These are phyloP conservation scores for Aphelinus atriplicis DNA, from an alignment of 1,140 invertebrate genomes.

Conservation along the genomic window DNA sequence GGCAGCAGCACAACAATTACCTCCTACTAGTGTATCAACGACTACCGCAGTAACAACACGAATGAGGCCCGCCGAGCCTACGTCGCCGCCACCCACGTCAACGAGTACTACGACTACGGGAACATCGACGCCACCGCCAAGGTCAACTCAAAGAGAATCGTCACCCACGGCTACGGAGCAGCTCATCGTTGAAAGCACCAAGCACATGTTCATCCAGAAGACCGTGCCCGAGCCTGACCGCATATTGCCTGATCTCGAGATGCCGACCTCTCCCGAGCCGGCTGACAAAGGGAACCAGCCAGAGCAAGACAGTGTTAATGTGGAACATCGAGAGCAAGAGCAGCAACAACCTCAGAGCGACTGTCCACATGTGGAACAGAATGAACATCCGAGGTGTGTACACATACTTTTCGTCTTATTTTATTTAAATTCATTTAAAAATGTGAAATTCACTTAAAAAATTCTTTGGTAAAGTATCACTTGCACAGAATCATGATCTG, in stretches of 20 bases:
- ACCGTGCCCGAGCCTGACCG: conserved; percentile 44
- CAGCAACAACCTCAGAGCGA: conserved; percentile 44
- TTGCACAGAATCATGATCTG: not conserved
- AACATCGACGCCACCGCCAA: not conserved
- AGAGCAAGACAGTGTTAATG: conserved; percentile 15
- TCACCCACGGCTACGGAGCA: not conserved
- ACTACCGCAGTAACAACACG: conserved; percentile 38
- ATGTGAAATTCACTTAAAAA: not conserved
- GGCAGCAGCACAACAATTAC: conserved; percentile 43
- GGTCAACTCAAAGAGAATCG: not conserved
- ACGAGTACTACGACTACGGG: not conserved
- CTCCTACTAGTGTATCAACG: conserved; percentile 42
- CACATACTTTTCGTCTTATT: not conserved
- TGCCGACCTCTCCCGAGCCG: conserved; percentile 41
- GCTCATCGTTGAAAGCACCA: not conserved
- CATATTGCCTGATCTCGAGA: conserved; percentile 53
- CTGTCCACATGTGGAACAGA: conserved; percentile 27
- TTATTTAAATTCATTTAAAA: not conserved
- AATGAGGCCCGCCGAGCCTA: not conserved
- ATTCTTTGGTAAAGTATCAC: not conserved
- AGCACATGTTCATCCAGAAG: not conserved
- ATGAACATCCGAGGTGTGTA: conserved; percentile 38
- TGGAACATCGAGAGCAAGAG: conserved; percentile 42
- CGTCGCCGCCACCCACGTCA: not conserved
- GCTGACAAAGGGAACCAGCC: conserved; percentile 36